A percentile compares a stretch with the other conserved stretches of the same genome.
Conservation (phyloP, 2,797 vertebrate species). For the Columba guinea region DNA sequence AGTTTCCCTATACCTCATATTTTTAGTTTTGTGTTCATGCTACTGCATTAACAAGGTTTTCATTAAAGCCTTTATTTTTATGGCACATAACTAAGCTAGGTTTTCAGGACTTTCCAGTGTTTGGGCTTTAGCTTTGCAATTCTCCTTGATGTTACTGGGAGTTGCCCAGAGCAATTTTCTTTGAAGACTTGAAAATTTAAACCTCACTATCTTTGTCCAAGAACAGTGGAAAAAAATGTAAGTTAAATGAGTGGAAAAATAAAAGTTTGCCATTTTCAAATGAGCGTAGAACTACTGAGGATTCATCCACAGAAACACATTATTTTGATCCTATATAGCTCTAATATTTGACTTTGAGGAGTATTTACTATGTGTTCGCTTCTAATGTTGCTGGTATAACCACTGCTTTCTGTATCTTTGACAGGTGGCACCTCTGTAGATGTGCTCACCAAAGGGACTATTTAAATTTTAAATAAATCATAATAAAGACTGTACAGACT, state of each 20-base stretch:
- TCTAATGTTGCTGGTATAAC: not conserved
- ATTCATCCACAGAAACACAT: not conserved
- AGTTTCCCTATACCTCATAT: constrained; percentile 22
- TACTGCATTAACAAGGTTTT: constrained; percentile 16
- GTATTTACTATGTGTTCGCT: not conserved
- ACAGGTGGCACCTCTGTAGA: not conserved
- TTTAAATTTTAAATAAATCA: not conserved
- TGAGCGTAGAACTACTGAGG: not conserved
- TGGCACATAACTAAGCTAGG: not conserved
- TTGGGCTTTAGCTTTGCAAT: not conserved
- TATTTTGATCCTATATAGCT: not conserved
- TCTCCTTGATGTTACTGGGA: constrained; percentile 18
- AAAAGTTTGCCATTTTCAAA: not conserved
- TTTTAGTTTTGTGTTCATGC: not conserved
- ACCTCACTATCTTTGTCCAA: not conserved
- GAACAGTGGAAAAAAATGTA: not conserved
- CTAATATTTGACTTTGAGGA: not conserved
- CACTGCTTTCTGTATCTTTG: not conserved
- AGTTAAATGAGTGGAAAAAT: not conserved
- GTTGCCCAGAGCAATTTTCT: not conserved
- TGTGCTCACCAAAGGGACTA: not conserved
- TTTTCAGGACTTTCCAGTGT: constrained; percentile 9
- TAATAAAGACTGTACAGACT: not conserved
- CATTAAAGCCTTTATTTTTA: not conserved
- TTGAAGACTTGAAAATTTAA: constrained; percentile 30